Conservation (phyloP, 2,888 invertebrate species). For the Drosophila colorata region DNA sequence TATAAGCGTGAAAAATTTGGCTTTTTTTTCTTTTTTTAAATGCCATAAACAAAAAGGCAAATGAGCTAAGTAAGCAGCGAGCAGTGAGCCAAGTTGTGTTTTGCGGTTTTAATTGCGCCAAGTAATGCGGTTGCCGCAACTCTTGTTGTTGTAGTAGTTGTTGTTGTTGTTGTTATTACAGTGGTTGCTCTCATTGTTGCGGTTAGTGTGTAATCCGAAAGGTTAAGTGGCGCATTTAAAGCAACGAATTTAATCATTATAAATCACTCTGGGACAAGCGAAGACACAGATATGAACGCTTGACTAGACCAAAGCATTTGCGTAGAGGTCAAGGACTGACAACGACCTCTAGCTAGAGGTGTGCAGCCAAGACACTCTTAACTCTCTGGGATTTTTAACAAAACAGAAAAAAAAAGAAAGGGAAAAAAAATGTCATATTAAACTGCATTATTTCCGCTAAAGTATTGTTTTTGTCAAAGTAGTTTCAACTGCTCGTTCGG, state of each 20-base stretch:
- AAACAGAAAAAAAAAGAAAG: neutral
- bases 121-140: slow-evolving; percentile 68
- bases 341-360: slow-evolving; percentile 20
- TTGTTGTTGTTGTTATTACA: slow-evolving; percentile 25
- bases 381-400: neutral
- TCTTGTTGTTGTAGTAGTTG: slow-evolving; percentile 36
- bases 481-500: neutral
- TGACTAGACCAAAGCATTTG: slow-evolving; percentile 5
- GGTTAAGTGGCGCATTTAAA: slow-evolving; percentile 68
- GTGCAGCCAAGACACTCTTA: neutral
- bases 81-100: slow-evolving; percentile 40
- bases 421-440: neutral
- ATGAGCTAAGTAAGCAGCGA: slow-evolving; percentile 14
- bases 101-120: slow-evolving; percentile 77
- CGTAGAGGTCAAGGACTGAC: slow-evolving; percentile 37
- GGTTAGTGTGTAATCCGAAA: slow-evolving; percentile 61
- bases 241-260: slow-evolving; percentile 71
- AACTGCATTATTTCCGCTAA: neutral
- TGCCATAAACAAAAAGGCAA: slow-evolving; percentile 36
- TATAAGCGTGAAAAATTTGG: slow-evolving; percentile 11
- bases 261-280: slow-evolving; percentile 16
- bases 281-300: slow-evolving; percentile 12
- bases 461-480: neutral
- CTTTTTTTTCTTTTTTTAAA: slow-evolving; percentile 34
- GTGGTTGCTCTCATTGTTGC: slow-evolving; percentile 72